phyloP scores from a whole-genome alignment of 2,797 vertebrate genomes.

The Coreius guichenoti region DNA sequence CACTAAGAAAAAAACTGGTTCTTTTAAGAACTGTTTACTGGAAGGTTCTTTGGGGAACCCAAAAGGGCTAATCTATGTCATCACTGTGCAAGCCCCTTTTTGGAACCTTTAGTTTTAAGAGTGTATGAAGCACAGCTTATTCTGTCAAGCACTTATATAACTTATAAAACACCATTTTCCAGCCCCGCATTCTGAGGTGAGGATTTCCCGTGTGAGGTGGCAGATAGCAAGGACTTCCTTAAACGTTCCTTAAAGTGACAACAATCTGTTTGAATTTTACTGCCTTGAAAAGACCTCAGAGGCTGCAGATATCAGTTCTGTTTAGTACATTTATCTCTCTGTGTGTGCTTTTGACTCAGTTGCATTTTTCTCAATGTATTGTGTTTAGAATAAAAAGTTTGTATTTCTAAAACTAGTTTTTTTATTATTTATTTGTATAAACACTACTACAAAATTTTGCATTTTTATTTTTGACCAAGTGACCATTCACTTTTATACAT shows the following conservation, averaged over 20 bases:
- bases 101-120: neutral
- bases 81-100: neutral
- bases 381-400: slow-evolving; percentile 51
- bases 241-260: slow-evolving; percentile 10
- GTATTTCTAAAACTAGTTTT: slow-evolving; percentile 39
- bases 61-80: neutral
- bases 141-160: neutral
- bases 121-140: neutral
- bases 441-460: neutral
- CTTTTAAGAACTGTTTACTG: neutral
- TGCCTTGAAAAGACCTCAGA: slow-evolving; percentile 55
- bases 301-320: slow-evolving; percentile 28
- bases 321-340: slow-evolving; percentile 23
- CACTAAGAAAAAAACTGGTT: neutral
- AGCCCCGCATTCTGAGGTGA: neutral
- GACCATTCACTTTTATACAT: neutral
- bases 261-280: neutral
- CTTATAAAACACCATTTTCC: neutral
- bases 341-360: slow-evolving; percentile 45
- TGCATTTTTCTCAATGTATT: neutral
- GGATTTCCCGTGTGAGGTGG: slow-evolving; percentile 43
- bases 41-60: neutral
- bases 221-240: slow-evolving; percentile 40
- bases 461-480: neutral
- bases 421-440: slow-evolving; percentile 14